Evolutionary conservation across 1,140 invertebrate genomes (phyloP), one percentile per base, ranked within the genome.

Genomic region (Atta texana): DNA sequence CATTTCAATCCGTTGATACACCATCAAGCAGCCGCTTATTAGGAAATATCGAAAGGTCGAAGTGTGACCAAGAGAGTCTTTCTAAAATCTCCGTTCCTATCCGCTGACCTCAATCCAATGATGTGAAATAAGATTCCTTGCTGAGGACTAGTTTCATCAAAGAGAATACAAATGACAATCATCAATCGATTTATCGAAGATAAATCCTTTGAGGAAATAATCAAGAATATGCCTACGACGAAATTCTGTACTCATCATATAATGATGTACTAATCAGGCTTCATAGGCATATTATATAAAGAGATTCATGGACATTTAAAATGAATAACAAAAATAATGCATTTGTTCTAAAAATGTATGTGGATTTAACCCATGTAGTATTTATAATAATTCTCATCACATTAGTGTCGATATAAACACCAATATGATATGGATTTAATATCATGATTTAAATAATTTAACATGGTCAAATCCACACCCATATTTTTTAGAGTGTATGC

Each of bases 1-100:
- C 95, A 95, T 88, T 94, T 95, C 87, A 94, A 94, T 74, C 95
- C 96, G 72, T 89, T 96, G 76, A 95, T 95, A 91, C 95, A 96
- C 86, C 95, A 95, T 81, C 94, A 95, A 82, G 94, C 95, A 6
- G 93, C 95, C 31, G 94, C 95, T 64, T 95, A 95, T 91, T 95
- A 93, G 66, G 66, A 69, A 21, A 69, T 49, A 24, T 24, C 66
- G 21, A 49, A 24, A 24, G 66, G 39, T 49, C 39, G 39, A 69
- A 69, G 6, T 51, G 39, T 49, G 66, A 69, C 21, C 66, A 69
- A 69, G 64, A 66, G 39, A 39, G 14, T 39, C n/a, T 69, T 39
- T 69, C 63, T 24, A 14, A 49, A 64, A 18, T 64, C 57, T 78
- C 24, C 39, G 31, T 61, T 75, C 31, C 28, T 59, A 75, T 59